A percentile compares a stretch with the other conserved stretches of the same genome.
Evolutionary conservation across 2,797 vertebrate species (phyloP).

Genomic region (Syngnathus acus): DNA sequence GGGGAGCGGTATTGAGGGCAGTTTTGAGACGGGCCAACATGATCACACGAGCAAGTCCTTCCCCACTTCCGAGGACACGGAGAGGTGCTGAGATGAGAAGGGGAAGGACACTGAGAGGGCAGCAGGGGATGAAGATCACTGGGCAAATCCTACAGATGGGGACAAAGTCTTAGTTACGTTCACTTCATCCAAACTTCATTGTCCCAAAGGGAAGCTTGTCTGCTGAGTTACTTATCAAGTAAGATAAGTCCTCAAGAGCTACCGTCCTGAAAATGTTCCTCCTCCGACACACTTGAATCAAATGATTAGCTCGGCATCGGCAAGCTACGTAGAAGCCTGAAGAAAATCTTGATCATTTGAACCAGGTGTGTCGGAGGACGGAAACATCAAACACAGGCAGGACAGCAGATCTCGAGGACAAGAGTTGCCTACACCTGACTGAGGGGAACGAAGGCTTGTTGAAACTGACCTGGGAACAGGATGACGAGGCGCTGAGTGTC

Average conservation of each 20-base stretch:
- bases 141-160: slow-evolving; percentile 22
- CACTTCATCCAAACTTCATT: background rate
- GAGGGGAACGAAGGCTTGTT: background rate
- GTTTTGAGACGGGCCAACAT: slow-evolving; percentile 54
- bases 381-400: too few species aligned
- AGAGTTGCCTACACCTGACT: too few species aligned
- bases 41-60: slow-evolving; percentile 45
- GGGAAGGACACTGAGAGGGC: slow-evolving; percentile 63
- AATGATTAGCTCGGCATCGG: too few species aligned
- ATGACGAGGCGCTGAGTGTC: slow-evolving; percentile 50
- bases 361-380: too few species aligned
- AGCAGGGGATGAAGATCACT: slow-evolving; percentile 43
- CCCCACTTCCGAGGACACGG: slow-evolving; percentile 9
- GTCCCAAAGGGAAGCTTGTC: too few species aligned
- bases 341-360: too few species aligned
- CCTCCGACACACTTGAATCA: too few species aligned
- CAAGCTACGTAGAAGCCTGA: too few species aligned
- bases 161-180: background rate
- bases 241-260: too few species aligned
- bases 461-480: slow-evolving; percentile 43
- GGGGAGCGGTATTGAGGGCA: slow-evolving; percentile 12
- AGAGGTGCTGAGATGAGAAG: slow-evolving; percentile 24
- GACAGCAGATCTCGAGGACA: too few species aligned
- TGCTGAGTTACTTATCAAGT: too few species aligned
- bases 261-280: too few species aligned